Conservation (phyloP, 2,888 invertebrate species). For the Cryptocheilus praepositus region DNA sequence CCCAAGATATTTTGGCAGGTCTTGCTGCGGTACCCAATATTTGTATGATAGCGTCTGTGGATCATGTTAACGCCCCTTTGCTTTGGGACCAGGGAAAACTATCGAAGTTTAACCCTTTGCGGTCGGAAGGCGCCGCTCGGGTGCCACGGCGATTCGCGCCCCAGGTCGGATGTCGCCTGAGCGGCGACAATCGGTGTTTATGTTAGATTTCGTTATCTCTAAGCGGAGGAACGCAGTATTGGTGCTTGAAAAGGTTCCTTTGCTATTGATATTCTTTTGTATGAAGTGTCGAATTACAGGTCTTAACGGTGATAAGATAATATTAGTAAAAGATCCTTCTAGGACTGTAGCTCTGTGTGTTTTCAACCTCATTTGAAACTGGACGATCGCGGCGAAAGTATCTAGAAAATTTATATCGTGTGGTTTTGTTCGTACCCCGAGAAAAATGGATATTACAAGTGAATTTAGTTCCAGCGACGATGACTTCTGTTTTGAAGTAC, state of each 20-base stretch:
- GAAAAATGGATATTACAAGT: slow-evolving; percentile 12
- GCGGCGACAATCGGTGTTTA: too few relatives aligned
- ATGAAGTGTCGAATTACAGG: not conserved
- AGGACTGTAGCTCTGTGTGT: not conserved
- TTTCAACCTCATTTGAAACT: not conserved
- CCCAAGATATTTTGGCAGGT: too few relatives aligned
- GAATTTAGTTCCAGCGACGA: too few relatives aligned
- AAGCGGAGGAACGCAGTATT: slow-evolving; percentile 9
- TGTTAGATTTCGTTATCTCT: too few relatives aligned
- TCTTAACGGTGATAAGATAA: too few relatives aligned
- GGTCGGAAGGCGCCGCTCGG: too few relatives aligned
- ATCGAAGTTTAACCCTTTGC: too few relatives aligned
- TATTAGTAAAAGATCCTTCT: not conserved
- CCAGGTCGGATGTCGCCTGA: too few relatives aligned
- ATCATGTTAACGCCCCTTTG: slow-evolving; percentile 90
- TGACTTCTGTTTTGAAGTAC: slow-evolving; percentile 18
- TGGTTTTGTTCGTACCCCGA: slow-evolving; percentile 25
- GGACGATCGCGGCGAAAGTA: not conserved
- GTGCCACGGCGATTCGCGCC: too few relatives aligned
- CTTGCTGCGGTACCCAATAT: too few relatives aligned
- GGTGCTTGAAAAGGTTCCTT: slow-evolving; percentile 26
- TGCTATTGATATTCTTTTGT: slow-evolving; percentile 13
- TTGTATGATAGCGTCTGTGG: slow-evolving; percentile 91
- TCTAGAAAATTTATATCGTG: slow-evolving; percentile 1
- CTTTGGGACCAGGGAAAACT: slow-evolving; percentile 94